These are phyloP conservation scores for Lamellibrachia satsuma DNA, from an alignment of 2,888 invertebrate genomes.

Conservation along the genomic window DNA sequence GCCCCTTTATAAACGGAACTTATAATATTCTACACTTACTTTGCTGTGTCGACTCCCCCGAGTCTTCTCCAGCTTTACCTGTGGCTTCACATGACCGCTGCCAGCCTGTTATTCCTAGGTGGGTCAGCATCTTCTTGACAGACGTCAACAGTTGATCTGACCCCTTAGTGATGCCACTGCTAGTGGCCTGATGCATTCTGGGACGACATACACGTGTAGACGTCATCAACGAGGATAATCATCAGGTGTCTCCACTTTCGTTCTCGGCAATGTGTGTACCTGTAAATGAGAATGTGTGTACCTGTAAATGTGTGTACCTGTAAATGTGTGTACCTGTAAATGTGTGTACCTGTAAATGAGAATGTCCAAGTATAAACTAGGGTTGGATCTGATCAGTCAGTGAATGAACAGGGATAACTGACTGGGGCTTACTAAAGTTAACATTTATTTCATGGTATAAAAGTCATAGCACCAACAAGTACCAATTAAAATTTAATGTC, in stretches of 20 bases:
- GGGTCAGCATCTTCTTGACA: slow-evolving; percentile 6
- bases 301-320: neutral
- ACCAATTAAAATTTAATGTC: too few species aligned
- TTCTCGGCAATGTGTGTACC: neutral
- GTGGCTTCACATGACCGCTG: neutral
- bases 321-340: neutral
- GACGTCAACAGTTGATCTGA: slow-evolving; percentile 1
- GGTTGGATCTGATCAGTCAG: neutral
- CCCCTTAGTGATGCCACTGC: neutral
- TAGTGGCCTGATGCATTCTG: neutral
- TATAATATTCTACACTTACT: neutral
- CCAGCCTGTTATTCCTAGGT: neutral
- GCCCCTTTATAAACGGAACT: too few species aligned
- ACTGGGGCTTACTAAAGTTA: neutral
- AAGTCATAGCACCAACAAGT: neutral
- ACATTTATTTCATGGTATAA: neutral
- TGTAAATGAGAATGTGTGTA: neutral
- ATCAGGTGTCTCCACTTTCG: neutral
- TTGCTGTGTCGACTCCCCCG: neutral
- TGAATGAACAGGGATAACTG: neutral
- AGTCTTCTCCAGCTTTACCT: neutral
- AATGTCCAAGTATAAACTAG: neutral
- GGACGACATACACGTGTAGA: neutral
- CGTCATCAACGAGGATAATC: neutral
- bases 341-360: neutral